These are phyloP conservation scores for Spatulosminthurus flaviceps DNA, from an alignment of 2,888 invertebrate genomes.

Conservation along the genomic window DNA sequence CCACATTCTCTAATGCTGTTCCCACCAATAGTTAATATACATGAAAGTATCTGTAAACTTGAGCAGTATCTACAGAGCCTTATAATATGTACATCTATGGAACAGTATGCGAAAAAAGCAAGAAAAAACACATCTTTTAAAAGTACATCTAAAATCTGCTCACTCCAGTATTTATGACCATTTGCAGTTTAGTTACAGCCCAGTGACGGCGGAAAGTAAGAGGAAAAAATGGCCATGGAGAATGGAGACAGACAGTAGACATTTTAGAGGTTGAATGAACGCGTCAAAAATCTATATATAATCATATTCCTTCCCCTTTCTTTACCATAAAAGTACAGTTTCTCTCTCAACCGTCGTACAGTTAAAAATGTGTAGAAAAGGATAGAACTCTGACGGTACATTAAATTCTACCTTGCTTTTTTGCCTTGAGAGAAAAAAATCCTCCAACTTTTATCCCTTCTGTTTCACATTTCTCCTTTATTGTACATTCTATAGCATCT, in stretches of 20 bases:
- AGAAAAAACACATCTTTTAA: no score
- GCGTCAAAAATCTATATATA: neutral
- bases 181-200: neutral
- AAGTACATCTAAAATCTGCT: neutral
- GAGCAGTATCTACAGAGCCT: no score
- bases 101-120: no score
- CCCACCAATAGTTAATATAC: no score
- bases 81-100: no score
- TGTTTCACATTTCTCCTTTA: neutral
- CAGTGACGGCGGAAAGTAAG: slow-evolving; percentile 3
- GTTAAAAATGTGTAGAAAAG: neutral
- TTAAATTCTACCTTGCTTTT: slow-evolving; percentile 4
- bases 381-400: no score
- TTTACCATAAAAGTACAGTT: slow-evolving; percentile 12
- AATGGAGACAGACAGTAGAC: neutral
- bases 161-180: neutral
- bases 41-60: no score
- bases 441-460: neutral
- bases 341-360: neutral
- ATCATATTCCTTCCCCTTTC: slow-evolving; percentile 3
- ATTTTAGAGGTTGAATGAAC: neutral
- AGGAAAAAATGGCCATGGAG: neutral
- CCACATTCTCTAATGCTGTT: no score
- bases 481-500: no score
- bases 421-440: no score